These are phyloP conservation scores for Mormyrops boulengeri DNA, from an alignment of 2,797 vertebrate species.

Conservation along the genomic window DNA sequence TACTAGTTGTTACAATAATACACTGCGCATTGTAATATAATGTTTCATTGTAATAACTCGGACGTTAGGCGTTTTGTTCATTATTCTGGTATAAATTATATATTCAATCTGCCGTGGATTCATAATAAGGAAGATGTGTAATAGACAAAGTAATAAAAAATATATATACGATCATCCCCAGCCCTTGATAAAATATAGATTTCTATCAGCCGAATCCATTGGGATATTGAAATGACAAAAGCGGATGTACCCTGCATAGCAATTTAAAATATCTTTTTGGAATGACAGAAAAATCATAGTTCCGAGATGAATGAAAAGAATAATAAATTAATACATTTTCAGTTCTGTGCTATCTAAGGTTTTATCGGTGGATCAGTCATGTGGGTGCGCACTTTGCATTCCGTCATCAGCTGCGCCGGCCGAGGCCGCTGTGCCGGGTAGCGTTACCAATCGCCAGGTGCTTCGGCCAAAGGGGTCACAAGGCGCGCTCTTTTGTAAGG, in stretches of 20 bases:
- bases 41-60: neutral
- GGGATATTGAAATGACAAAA: conserved; percentile 25
- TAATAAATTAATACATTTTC: conserved; percentile 34
- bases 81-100: neutral
- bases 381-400: neutral
- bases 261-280: conserved; percentile 31
- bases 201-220: conserved; percentile 35
- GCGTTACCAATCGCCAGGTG: conserved; percentile 40
- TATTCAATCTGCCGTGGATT: neutral
- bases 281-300: neutral
- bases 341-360: conserved; percentile 24
- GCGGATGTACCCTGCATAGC: conserved; percentile 22
- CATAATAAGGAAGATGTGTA: neutral
- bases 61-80: neutral
- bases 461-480: neutral
- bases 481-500: conserved; percentile 1
- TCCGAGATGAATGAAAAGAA: conserved; percentile 4
- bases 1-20: neutral
- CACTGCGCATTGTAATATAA: neutral
- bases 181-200: conserved; percentile 24
- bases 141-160: conserved; percentile 23
- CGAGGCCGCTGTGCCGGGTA: neutral
- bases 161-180: neutral
- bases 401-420: neutral
- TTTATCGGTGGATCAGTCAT: conserved; percentile 33